Evolutionary conservation across 2,888 invertebrate genomes (phyloP).

Genomic region (Dynastes maya): DNA sequence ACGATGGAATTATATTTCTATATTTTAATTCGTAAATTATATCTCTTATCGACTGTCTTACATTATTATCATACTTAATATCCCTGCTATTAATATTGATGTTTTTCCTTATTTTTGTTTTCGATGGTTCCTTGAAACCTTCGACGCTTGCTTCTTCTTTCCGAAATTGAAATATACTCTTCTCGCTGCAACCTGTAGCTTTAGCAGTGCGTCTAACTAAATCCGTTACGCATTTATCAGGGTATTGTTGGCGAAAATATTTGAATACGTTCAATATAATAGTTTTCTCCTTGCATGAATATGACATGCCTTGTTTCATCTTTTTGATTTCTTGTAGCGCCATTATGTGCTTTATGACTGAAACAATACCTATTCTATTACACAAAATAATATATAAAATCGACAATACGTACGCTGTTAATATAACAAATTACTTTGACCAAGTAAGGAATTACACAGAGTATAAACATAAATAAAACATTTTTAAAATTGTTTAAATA

Average conservation of each 20-base stretch:
- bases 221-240: conserved; percentile 67
- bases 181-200: conserved; percentile 69
- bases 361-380: neutral
- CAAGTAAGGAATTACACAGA: no score
- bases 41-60: conserved; percentile 65
- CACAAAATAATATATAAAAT: no score
- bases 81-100: conserved; percentile 68
- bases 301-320: conserved; percentile 70
- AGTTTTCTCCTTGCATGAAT: conserved; percentile 68
- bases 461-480: neutral
- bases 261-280: conserved; percentile 69
- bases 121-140: conserved; percentile 68
- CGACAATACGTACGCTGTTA: no score
- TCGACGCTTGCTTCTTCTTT: conserved; percentile 68
- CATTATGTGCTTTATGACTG: conserved; percentile 30
- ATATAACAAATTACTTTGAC: no score
- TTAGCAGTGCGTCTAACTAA: conserved; percentile 66
- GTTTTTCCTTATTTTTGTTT: conserved; percentile 67
- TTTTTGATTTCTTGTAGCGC: conserved; percentile 64
- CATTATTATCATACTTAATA: conserved; percentile 67
- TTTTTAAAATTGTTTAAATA: no score
- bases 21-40: conserved; percentile 67
- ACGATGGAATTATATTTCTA: conserved; percentile 65
- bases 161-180: conserved; percentile 68
- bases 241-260: conserved; percentile 65